These are phyloP conservation scores for Motacilla tschutschensis DNA, from an alignment of 2,113 vertebrate species.

Conservation along the genomic window DNA sequence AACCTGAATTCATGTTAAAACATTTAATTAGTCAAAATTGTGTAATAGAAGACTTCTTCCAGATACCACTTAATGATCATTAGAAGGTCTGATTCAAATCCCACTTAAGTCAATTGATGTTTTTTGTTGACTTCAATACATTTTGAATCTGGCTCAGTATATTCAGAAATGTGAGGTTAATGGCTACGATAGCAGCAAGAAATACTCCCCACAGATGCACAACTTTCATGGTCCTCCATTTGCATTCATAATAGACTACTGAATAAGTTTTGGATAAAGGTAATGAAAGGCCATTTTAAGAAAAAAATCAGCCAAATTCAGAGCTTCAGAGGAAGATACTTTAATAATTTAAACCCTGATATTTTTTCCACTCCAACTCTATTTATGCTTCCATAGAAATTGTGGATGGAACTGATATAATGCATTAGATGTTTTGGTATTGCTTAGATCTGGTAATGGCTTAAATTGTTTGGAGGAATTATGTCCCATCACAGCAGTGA, in stretches of 20 bases:
- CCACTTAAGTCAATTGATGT: conserved; percentile 18
- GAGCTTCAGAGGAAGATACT: neutral
- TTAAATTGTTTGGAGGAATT: neutral
- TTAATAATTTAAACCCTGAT: neutral
- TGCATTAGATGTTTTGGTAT: neutral
- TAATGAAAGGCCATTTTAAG: neutral
- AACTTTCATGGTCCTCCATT: neutral
- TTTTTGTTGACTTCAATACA: neutral
- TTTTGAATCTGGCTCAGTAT: neutral
- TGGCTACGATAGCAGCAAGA: neutral
- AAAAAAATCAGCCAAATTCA: neutral
- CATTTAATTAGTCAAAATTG: conserved; percentile 40
- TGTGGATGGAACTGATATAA: neutral
- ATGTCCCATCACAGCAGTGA: neutral
- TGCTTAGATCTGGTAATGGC: neutral
- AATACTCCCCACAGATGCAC: neutral
- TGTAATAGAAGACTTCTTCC: conserved; percentile 26
- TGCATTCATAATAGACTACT: neutral
- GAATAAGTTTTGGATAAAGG: neutral
- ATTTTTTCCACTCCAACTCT: neutral
- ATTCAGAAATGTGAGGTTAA: neutral
- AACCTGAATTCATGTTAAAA: conserved; percentile 21
- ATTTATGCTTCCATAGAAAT: neutral
- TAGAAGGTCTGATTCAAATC: conserved; percentile 30
- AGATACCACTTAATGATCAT: conserved; percentile 36